Percentiles rank a stretch among this genome's conserved stretches.
These are phyloP conservation scores for Apodemus speciosus DNA, from an alignment of 2,113 vertebrate genomes.

Conservation along the genomic window DNA sequence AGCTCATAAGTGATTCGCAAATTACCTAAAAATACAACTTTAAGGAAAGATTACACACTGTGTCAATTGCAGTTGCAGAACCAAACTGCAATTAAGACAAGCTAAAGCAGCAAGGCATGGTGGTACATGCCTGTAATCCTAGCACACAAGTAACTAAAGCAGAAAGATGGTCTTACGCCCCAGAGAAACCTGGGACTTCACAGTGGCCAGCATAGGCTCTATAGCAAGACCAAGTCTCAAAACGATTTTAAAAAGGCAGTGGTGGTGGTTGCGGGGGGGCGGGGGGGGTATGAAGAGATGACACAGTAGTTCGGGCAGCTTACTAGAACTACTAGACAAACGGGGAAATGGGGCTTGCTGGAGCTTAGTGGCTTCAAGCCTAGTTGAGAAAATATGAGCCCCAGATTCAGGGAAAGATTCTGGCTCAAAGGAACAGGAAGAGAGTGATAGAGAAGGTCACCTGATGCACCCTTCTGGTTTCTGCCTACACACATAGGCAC, in stretches of 20 bases:
- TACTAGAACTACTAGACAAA: background rate
- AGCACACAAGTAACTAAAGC: background rate
- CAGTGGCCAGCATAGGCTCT: background rate
- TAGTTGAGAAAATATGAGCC: background rate
- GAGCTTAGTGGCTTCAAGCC: background rate
- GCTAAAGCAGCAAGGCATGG: background rate
- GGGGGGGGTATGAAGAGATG: background rate
- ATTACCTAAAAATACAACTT: conserved; percentile 40
- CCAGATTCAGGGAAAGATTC: background rate
- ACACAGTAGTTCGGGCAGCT: background rate
- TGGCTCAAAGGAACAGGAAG: background rate
- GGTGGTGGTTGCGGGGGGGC: too few relatives aligned
- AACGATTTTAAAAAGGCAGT: background rate
- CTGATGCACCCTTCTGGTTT: background rate
- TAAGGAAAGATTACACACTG: conserved; percentile 51
- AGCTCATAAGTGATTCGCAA: conserved; percentile 38
- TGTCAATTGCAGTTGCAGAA: conserved; percentile 26
- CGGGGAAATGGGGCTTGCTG: background rate
- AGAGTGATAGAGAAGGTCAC: background rate
- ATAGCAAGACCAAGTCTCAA: background rate
- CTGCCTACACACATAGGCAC: background rate
- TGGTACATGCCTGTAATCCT: background rate
- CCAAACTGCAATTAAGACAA: conserved; percentile 46
- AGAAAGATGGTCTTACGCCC: background rate
- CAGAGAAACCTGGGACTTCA: background rate